Evolutionary conservation across 2,797 vertebrate genomes (phyloP), one percentile per base, ranked within the genome.

Genomic region (Perodicticus potto): DNA sequence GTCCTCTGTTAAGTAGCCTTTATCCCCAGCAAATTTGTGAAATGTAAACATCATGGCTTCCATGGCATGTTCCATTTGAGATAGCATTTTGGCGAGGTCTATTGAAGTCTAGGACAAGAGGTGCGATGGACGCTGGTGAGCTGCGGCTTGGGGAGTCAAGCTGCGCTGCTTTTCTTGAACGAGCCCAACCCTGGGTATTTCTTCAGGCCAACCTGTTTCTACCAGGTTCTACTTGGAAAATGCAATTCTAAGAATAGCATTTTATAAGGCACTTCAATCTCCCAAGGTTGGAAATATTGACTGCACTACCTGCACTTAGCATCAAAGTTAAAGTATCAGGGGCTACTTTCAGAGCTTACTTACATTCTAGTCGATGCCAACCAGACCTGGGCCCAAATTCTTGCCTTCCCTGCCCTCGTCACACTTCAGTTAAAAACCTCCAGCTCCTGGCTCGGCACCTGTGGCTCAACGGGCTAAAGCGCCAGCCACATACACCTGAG

Each of bases 201-300:
- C 76, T 40, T 82, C 78, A 78, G 72, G 29, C 12, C 63, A 63
- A 37, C 25, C 86, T 45, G 7, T 67, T 70, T 73, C 49, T 49
- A 91, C 49, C 45, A 49, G 1, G 34, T n/a, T 43, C 37, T 72
- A 73, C 53, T 53, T 74, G 81, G 78, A 93, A 96, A 86, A 86
- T 11, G 25, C 9, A 72, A 57, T 83, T 80, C 78, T 61, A 81
- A 40, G 34, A 57, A 49, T 16, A 17, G 34, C 37, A 43, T 93
- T 65, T 95, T 69, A 82, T 5, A 53, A 22, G 59, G 8, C 7
- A 59, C 40, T 43, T 83, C 3, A 69, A 74, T 72, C 67, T 93
- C 29, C 65, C 17, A 43, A 72, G 16, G 16, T 73, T 69, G 70
- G 40, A 89, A 80, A 25, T 45, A 85, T 7, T 20, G 49, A 10